Conservation (phyloP, 2,888 invertebrate species). For the Caenorhabditis wallacei region DNA sequence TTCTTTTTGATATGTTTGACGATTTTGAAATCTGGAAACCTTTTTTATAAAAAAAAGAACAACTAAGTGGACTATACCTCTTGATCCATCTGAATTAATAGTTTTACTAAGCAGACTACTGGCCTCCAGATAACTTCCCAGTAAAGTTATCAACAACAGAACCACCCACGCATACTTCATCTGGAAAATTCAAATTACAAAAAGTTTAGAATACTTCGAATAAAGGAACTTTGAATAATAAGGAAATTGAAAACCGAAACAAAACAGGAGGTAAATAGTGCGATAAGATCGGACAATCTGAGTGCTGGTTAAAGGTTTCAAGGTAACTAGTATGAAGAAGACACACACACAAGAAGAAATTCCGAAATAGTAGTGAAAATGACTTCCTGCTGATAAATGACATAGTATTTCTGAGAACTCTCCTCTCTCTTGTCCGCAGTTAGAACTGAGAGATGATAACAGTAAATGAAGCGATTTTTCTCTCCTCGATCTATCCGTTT, state of each 20-base stretch:
- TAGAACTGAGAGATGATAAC: constrained; percentile 20
- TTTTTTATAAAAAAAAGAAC: background rate
- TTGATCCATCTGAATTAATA: constrained; percentile 69
- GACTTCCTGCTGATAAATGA: constrained; percentile 64
- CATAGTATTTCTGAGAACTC: constrained; percentile 18
- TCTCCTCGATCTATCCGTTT: constrained; percentile 44
- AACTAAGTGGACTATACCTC: constrained; percentile 55
- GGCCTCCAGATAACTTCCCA: constrained; percentile 2
- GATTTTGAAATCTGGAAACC: constrained; percentile 72
- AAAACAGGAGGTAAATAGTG: constrained; percentile 28
- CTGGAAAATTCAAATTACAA: constrained; percentile 34
- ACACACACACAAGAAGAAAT: constrained; percentile 14
- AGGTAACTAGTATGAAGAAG: constrained; percentile 46
- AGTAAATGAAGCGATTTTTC: constrained; percentile 45
- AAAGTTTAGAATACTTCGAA: background rate
- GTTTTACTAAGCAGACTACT: constrained; percentile 71
- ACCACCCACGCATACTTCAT: constrained; percentile 58
- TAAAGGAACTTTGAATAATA: constrained; percentile 10
- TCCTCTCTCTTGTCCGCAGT: no score
- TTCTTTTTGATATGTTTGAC: constrained; percentile 72
- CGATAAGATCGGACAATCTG: constrained; percentile 56
- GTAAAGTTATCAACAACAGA: constrained; percentile 16
- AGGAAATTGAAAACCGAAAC: constrained; percentile 4
- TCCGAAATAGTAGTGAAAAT: constrained; percentile 17
- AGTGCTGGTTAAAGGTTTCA: constrained; percentile 43